These are phyloP conservation scores for Gymnothorax reevesii DNA, from an alignment of 2,797 vertebrate genomes.

Conservation along the genomic window DNA sequence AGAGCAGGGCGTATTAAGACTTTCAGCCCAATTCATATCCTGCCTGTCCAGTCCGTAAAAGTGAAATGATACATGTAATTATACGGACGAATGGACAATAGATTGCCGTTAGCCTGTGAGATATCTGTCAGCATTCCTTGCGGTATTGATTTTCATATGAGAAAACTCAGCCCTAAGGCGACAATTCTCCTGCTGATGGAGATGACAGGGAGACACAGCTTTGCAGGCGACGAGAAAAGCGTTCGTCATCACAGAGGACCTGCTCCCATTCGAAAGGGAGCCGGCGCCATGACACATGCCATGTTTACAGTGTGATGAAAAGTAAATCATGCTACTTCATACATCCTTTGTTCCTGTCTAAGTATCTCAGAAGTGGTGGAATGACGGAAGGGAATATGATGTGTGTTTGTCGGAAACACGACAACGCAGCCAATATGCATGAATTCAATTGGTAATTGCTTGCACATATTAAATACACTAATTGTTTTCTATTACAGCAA, in stretches of 20 bases:
- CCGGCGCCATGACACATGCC: not conserved
- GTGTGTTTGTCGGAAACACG: not conserved
- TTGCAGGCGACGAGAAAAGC: not conserved
- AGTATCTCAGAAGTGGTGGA: not conserved
- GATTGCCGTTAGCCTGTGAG: slow-evolving; percentile 36
- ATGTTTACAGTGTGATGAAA: not conserved
- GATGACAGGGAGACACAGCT: slow-evolving; percentile 5
- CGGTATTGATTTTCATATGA: slow-evolving; percentile 41
- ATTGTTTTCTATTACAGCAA: not conserved
- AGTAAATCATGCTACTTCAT: not conserved
- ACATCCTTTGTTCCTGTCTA: not conserved
- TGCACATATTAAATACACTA: not conserved
- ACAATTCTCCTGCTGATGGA: slow-evolving; percentile 6
- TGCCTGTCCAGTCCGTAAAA: slow-evolving; percentile 15
- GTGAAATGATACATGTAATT: slow-evolving; percentile 37
- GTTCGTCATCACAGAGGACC: not conserved
- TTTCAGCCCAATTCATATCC: slow-evolving; percentile 33
- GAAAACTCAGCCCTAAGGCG: slow-evolving; percentile 37
- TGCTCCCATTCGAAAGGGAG: not conserved
- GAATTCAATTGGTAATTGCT: not conserved
- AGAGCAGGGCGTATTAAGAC: slow-evolving; percentile 13
- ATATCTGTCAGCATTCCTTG: slow-evolving; percentile 37
- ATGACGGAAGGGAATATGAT: not conserved
- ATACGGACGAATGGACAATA: slow-evolving; percentile 39
- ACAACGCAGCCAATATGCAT: not conserved